phyloP scores from a whole-genome alignment of 2,888 invertebrate genomes.

The Psococerastis gibbosa region DNA sequence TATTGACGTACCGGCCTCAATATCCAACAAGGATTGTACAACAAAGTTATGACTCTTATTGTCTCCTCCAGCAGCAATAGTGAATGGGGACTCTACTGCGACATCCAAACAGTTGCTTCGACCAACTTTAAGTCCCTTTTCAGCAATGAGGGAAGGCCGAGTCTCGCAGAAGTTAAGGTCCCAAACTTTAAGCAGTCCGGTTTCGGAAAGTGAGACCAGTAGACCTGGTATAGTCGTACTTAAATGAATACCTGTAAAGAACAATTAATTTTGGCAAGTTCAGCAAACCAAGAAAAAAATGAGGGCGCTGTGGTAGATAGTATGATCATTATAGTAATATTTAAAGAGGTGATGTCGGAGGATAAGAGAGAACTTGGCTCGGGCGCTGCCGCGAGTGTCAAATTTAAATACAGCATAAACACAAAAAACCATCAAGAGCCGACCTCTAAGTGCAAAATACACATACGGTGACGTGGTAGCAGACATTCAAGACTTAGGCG shows the following conservation, averaged over 20 bases:
- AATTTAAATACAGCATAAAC: no score
- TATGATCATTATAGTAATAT: no score
- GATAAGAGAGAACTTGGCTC: no score
- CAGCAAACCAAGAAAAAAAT: slow-evolving; percentile 6
- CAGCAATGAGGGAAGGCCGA: slow-evolving; percentile 26
- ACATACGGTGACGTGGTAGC: no score
- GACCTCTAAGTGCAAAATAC: no score
- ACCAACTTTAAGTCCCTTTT: slow-evolving; percentile 45
- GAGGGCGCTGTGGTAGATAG: no score
- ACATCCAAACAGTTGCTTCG: slow-evolving; percentile 48
- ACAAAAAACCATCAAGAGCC: no score
- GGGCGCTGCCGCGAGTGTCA: no score
- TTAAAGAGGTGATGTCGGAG: no score
- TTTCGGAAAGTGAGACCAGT: slow-evolving; percentile 58
- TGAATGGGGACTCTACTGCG: slow-evolving; percentile 65
- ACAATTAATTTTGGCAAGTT: slow-evolving; percentile 14
- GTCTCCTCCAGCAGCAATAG: slow-evolving; percentile 71
- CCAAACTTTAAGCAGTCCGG: slow-evolving; percentile 75
- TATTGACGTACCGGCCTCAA: not conserved
- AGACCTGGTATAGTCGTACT: slow-evolving; percentile 54
- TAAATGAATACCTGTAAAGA: slow-evolving; percentile 40
- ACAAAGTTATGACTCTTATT: slow-evolving; percentile 24
- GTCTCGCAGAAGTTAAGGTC: slow-evolving; percentile 29
- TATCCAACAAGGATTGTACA: not conserved
- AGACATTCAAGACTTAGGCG: no score